Evolutionary conservation across 2,888 invertebrate genomes (phyloP), one percentile per base, ranked within the genome.

Genomic region (Augochlorella aurata): DNA sequence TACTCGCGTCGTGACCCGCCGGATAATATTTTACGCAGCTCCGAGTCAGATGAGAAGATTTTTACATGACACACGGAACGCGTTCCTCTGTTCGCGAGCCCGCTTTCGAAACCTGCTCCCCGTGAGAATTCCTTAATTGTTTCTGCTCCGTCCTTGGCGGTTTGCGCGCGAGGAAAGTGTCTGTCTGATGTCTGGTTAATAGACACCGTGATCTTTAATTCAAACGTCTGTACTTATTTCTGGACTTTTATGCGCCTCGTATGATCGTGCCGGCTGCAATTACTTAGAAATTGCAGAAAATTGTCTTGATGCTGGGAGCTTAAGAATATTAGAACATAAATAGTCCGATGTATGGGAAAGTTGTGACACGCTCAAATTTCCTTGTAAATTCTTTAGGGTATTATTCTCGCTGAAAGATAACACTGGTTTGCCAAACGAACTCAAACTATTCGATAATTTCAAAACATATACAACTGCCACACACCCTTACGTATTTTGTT

Each of bases 121-220:
- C 49, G 49, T 49, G 68, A 29, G 68, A 68, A 49, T 50, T 68
- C 49, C 49, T 68, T 68, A 68, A 68, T 49, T 29, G 68, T 68
- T 49, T 68, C 68, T 29, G 29, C 49, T 29, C 29, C 49, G 68
- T 49, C 68, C 68, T 49, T 58, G 50, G 29, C 8, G 71, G 18
- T 14, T 38, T 24, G 8, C 8, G 38, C 16, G 61, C 61, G 61
- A 29, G 24, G 68, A 49, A 29, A 68, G 68, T 49, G 49, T 68
- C 29, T 24, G 49, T 18, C 29, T 29, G 18, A 68, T 49, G 49
- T 49, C 68, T 68, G 18, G 49, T 49, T 49, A 29, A 68, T 50
- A 18, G 49, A 68, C 29, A 49, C 49, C 18, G 47, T 21, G 44
- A 47, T 67, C 24, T 63, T 63, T 63, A 38, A 63, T 63, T 63